phyloP scores from a whole-genome alignment of 2,113 vertebrate genomes.

The Bolborhynchus lineola region DNA sequence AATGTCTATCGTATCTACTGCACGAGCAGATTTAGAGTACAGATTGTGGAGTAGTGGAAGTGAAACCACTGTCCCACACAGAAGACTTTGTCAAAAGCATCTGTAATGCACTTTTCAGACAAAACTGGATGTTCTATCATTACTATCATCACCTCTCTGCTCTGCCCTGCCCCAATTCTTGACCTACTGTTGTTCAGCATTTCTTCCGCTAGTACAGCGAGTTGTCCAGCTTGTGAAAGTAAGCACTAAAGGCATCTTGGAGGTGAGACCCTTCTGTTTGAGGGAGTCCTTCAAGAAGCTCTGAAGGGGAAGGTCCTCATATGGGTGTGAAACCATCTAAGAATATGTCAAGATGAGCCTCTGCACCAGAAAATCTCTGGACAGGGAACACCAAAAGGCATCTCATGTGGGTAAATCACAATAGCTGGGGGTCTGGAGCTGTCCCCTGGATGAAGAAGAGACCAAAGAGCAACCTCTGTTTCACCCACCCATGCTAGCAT shows the following conservation, averaged over 20 bases:
- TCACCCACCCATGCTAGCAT: background rate
- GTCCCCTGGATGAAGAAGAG: background rate
- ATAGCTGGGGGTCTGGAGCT: background rate
- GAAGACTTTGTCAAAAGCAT: background rate
- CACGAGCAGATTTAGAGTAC: background rate
- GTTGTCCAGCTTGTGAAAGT: background rate
- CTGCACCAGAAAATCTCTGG: background rate
- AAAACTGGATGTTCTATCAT: background rate
- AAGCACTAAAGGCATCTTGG: background rate
- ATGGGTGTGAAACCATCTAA: background rate
- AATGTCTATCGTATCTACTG: background rate
- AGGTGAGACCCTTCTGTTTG: background rate
- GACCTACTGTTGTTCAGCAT: rapidly evolving
- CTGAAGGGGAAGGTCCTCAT: background rate
- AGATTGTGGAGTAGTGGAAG: background rate
- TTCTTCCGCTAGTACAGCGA: background rate
- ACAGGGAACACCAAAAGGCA: background rate
- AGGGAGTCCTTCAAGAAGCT: background rate
- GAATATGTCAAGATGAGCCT: background rate
- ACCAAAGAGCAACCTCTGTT: background rate
- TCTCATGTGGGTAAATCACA: background rate
- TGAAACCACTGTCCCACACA: background rate
- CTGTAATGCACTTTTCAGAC: background rate
- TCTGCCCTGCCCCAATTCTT: background rate
- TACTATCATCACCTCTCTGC: background rate